Conservation (phyloP, 2,888 invertebrate genomes). For the Cephalotes varians region DNA sequence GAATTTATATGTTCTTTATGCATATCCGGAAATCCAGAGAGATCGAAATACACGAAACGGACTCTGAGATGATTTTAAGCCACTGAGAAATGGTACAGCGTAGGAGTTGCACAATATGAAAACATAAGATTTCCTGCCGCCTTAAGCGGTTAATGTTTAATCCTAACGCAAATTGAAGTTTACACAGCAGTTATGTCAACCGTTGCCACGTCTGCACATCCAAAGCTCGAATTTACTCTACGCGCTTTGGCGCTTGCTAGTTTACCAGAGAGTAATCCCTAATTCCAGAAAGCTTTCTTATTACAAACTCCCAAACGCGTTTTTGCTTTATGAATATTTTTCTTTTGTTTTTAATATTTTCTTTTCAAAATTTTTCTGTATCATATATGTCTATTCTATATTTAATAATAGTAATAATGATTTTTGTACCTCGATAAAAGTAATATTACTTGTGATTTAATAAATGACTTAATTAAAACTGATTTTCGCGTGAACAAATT, state of each 20-base stretch:
- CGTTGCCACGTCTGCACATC: slow-evolving; percentile 48
- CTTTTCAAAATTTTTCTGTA: background rate
- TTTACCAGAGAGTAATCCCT: slow-evolving; percentile 45
- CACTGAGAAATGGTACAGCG: slow-evolving; percentile 39
- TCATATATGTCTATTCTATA: background rate
- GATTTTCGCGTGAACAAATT: background rate
- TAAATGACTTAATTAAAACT: background rate
- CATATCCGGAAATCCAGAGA: slow-evolving; percentile 28
- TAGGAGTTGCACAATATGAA: slow-evolving; percentile 40
- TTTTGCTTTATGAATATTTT: background rate
- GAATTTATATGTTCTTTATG: slow-evolving; percentile 32
- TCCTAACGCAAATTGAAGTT: slow-evolving; percentile 58
- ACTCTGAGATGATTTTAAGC: slow-evolving; percentile 33
- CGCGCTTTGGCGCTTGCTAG: slow-evolving; percentile 36
- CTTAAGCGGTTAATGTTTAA: slow-evolving; percentile 56
- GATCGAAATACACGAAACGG: slow-evolving; percentile 39
- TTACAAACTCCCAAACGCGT: background rate
- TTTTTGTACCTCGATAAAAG: background rate
- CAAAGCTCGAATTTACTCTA: slow-evolving; percentile 34
- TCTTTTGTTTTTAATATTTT: background rate
- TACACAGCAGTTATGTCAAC: slow-evolving; percentile 54
- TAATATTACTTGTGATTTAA: background rate
- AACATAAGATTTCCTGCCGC: slow-evolving; percentile 51
- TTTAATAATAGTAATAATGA: background rate
- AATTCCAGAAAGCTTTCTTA: background rate